Base-by-base conservation (phyloP, 1,140 invertebrate genomes). In the Sarcophaga bullata region DNA sequence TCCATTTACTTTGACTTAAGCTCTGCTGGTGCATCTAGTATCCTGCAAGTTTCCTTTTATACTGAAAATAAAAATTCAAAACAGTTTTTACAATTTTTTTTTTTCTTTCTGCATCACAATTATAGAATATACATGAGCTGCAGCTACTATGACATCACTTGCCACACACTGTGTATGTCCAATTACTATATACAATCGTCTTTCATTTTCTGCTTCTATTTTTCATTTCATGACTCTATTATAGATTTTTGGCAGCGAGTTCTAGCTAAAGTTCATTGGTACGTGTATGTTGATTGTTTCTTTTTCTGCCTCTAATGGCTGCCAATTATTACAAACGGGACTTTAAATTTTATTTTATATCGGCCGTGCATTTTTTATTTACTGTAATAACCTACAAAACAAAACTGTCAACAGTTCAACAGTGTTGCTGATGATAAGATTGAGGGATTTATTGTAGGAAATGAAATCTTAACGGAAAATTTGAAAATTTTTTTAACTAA, bases 191-290 rank as follows among this genome's bases (percentile, higher is more conserved):
- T 37, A 37, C 25, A 37, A 13, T 25, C 5, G 62, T 8, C 10
- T 8, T 68, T 19, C n/a, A n/a, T n/a, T 25, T n/a, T 19, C 62
- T 68, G 62, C 19, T 68, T 68, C 25, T 37, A 37, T 37, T 37
- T 37, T 37, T 37, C 25, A 37, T 37, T 68, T 7, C n/a, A 9
- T 15, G 58, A 3, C 6, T 17, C 10, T 68, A 19, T 68, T 19
- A 17, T 17, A 8, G 17, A 9, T 68, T 68, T 68, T 68, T 68
- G 62, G 62, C 62, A 68, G 17, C 10, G 25, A n/a, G 17, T 25
- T 68, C n/a, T 19, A 10, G 62, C 19, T 68, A 68, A 68, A 68
- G 62, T 68, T 68, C 62, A 68, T 68, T 68, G 62, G 62, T 68
- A 68, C 62, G 17, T 68, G n/a, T 68, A 68, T 17, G 62, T 7